A percentile compares a stretch with the other conserved stretches of the same genome.
These are phyloP conservation scores for Onychorhynchus coronatus DNA, from an alignment of 2,113 vertebrate species.

Conservation along the genomic window DNA sequence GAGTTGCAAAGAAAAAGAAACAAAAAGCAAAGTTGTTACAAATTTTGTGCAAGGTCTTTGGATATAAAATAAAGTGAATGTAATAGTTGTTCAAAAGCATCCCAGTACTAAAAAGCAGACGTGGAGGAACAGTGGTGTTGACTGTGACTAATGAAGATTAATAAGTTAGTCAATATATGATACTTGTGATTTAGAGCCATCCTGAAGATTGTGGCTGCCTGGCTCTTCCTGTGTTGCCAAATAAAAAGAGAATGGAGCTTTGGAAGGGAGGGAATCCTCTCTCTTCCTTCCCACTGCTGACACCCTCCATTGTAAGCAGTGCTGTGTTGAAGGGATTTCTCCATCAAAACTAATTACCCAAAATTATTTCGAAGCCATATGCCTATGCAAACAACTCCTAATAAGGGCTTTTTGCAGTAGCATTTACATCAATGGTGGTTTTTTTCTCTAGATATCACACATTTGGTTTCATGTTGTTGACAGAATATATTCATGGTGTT, in stretches of 20 bases:
- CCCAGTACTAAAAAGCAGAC: not conserved
- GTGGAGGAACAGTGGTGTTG: not conserved
- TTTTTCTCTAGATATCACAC: not conserved
- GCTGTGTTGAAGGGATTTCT: not conserved
- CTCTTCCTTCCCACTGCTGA: not conserved
- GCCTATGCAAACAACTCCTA: not conserved
- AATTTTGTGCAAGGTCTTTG: not conserved
- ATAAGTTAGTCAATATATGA: not conserved
- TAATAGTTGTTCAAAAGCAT: not conserved
- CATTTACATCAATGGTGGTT: not conserved
- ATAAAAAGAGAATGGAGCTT: not conserved
- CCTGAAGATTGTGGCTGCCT: not conserved
- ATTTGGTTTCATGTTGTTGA: not conserved
- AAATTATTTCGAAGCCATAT: constrained; percentile 6
- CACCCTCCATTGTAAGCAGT: not conserved
- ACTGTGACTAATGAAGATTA: not conserved
- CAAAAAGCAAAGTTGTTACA: not conserved
- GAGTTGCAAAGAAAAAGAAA: not conserved
- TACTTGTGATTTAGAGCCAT: not conserved
- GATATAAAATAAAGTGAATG: not conserved
- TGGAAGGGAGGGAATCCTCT: not conserved
- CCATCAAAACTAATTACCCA: not conserved
- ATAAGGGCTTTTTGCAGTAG: not conserved
- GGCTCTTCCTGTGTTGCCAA: not conserved
- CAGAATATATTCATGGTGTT: not conserved